Evolutionary conservation across 2,888 invertebrate genomes (phyloP).

Genomic region (Lordiphosa fenestrarum): DNA sequence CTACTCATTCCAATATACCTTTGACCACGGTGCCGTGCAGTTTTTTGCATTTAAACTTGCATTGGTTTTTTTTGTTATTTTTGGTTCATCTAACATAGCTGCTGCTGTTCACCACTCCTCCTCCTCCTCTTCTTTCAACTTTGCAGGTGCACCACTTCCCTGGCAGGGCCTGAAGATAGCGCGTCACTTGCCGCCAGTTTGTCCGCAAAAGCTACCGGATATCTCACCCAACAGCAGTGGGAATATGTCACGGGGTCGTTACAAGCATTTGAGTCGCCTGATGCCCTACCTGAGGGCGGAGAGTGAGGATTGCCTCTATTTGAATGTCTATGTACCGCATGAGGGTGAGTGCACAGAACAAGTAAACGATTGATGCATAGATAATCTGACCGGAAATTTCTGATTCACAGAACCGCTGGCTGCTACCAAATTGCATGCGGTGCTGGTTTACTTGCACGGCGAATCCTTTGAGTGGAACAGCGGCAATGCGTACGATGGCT

Average conservation of each 20-base stretch:
- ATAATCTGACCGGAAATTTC: background rate
- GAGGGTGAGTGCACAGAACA: conserved; percentile 84
- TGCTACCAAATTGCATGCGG: conserved; percentile 85
- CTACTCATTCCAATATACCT: background rate
- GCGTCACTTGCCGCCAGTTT: conserved; percentile 89
- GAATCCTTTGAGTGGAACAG: conserved; percentile 98
- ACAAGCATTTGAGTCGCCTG: conserved; percentile 87
- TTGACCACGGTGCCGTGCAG: background rate
- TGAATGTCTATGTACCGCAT: conserved; percentile 95
- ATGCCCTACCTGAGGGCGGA: conserved; percentile 86
- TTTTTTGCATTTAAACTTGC: conserved; percentile 3
- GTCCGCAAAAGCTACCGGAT: conserved; percentile 90
- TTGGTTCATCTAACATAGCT: conserved; percentile 27
- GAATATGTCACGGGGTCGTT: conserved; percentile 85
- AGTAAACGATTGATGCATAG: background rate
- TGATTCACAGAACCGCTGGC: conserved; percentile 74
- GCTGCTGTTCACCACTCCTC: background rate
- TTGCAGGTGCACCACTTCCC: conserved; percentile 86
- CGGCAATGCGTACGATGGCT: conserved; percentile 98
- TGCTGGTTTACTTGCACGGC: conserved; percentile 95
- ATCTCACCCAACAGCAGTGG: conserved; percentile 82
- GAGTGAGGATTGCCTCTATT: conserved; percentile 93
- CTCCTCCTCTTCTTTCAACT: background rate
- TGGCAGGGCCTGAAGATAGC: conserved; percentile 88
- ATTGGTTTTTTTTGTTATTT: conserved; percentile 12